Evolutionary conservation across 2,113 vertebrate genomes (phyloP).

Genomic region (Scortum barcoo): DNA sequence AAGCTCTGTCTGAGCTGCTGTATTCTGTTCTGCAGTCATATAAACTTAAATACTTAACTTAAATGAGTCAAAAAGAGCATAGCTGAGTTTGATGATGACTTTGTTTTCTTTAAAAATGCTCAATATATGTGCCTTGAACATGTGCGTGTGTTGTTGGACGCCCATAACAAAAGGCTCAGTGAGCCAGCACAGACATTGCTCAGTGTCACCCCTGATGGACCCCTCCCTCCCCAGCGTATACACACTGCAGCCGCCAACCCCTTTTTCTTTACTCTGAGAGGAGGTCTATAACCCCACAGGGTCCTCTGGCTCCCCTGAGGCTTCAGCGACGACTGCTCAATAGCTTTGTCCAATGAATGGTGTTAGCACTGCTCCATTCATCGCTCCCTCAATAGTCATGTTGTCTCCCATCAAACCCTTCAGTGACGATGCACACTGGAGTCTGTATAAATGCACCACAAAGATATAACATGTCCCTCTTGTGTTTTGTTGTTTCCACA

Average conservation of each 20-base stretch:
- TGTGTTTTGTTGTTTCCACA: constrained; percentile 72
- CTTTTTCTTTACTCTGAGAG: constrained; percentile 47
- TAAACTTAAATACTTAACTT: no score
- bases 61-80: background rate
- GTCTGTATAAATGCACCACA: constrained; percentile 51
- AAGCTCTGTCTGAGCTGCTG: background rate
- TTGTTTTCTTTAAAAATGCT: background rate
- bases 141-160: constrained; percentile 40
- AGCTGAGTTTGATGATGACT: background rate
- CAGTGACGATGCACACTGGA: constrained; percentile 42
- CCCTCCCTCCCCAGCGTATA: constrained; percentile 47
- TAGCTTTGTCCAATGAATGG: constrained; percentile 72
- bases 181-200: constrained; percentile 72
- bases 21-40: background rate
- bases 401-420: constrained; percentile 63
- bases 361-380: constrained; percentile 71
- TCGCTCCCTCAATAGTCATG: constrained; percentile 68
- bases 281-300: constrained; percentile 59
- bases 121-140: background rate
- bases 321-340: constrained; percentile 66
- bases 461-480: constrained; percentile 61
- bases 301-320: constrained; percentile 61
- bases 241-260: constrained; percentile 46
- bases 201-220: constrained; percentile 65
- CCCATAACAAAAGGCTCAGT: constrained; percentile 78